Evolutionary conservation across 2,888 invertebrate species (phyloP).

Genomic region (Cosmorhoe ocellata): DNA sequence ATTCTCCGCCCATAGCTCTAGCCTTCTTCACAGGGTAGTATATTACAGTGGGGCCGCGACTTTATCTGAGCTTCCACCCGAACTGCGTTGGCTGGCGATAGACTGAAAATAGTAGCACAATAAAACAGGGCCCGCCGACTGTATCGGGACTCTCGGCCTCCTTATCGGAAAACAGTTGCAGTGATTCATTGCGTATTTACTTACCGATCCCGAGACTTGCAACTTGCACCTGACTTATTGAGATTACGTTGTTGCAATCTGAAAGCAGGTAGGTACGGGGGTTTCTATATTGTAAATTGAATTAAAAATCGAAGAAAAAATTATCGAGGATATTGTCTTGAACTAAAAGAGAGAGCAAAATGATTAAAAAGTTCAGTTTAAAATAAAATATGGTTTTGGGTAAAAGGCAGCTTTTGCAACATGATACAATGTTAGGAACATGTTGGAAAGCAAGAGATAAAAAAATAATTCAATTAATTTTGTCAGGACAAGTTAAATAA

Average conservation of each 20-base stretch:
- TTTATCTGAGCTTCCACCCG: slow-evolving; percentile 79
- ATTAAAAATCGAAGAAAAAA: neutral
- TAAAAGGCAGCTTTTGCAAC: too few species aligned
- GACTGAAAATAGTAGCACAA: slow-evolving; percentile 77
- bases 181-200: slow-evolving; percentile 76
- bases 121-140: slow-evolving; percentile 71
- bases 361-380: too few species aligned
- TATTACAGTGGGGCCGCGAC: slow-evolving; percentile 70
- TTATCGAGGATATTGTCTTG: neutral
- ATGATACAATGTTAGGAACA: too few species aligned
- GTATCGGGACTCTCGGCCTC: slow-evolving; percentile 58
- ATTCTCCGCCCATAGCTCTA: slow-evolving; percentile 4
- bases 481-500: too few species aligned
- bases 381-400: too few species aligned
- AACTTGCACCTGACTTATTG: slow-evolving; percentile 41
- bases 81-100: slow-evolving; percentile 71
- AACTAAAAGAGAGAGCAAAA: too few species aligned
- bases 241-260: slow-evolving; percentile 25
- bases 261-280: slow-evolving; percentile 2
- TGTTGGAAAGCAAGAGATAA: too few species aligned
- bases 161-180: slow-evolving; percentile 76
- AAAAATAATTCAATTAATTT: too few species aligned
- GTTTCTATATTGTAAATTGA: neutral
- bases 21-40: slow-evolving; percentile 47
- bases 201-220: slow-evolving; percentile 48